phyloP scores from a whole-genome alignment of 2,797 vertebrate genomes.

The Thripadectes ignobilis region DNA sequence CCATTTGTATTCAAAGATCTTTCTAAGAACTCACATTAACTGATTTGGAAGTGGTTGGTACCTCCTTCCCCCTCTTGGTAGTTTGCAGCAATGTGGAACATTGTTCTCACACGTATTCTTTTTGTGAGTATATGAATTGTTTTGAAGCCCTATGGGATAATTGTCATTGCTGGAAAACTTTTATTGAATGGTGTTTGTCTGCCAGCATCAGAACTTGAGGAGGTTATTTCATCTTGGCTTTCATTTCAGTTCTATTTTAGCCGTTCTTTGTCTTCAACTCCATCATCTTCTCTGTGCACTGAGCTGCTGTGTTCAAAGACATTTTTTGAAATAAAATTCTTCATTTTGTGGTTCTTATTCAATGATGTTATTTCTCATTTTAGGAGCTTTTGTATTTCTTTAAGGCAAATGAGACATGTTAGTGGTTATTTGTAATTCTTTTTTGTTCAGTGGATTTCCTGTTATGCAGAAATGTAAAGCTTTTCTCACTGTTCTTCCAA shows the following conservation, averaged over 20 bases:
- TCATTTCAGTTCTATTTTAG: conserved; percentile 51
- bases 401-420: conserved; percentile 61
- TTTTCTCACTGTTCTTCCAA: conserved; percentile 59
- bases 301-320: conserved; percentile 47
- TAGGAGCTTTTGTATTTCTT: conserved; percentile 63
- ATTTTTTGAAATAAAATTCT: conserved; percentile 55
- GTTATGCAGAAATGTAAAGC: conserved; percentile 66
- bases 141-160: conserved; percentile 45
- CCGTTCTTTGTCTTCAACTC: conserved; percentile 53
- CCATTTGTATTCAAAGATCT: background rate
- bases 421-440: conserved; percentile 65
- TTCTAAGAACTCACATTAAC: background rate
- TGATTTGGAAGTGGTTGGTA: background rate
- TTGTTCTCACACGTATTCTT: background rate
- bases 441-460: conserved; percentile 71
- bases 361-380: conserved; percentile 52
- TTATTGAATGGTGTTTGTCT: conserved; percentile 36
- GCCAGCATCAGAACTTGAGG: conserved; percentile 27
- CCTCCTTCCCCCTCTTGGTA: background rate
- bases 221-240: conserved; percentile 49
- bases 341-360: conserved; percentile 57
- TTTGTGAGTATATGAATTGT: background rate
- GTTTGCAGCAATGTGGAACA: background rate
- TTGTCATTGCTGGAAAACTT: conserved; percentile 28
- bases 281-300: conserved; percentile 34